Evolutionary conservation across 1,140 invertebrate genomes (phyloP).

Genomic region (Bombus consobrinus): DNA sequence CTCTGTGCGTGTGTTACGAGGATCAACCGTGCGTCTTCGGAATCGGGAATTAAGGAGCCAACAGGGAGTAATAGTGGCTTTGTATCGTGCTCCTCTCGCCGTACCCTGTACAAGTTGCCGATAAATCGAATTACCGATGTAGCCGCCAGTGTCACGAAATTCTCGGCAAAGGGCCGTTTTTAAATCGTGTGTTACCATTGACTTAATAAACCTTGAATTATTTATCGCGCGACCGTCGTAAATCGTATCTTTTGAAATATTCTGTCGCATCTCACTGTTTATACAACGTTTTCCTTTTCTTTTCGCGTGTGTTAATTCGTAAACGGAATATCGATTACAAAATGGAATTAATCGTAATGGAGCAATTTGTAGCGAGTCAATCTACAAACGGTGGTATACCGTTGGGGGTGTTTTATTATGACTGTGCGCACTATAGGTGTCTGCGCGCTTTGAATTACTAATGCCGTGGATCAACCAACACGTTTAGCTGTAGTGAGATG

Average conservation of each 20-base stretch:
- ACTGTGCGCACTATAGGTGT: slow-evolving; percentile 33
- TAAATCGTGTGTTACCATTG: slow-evolving; percentile 9
- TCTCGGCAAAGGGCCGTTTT: slow-evolving; percentile 6
- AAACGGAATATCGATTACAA: background rate
- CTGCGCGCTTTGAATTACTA: slow-evolving; percentile 47
- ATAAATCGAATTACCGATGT: slow-evolving; percentile 35
- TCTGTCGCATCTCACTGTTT: background rate
- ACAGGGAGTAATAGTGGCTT: slow-evolving; percentile 24
- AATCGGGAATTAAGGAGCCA: slow-evolving; percentile 23
- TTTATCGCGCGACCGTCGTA: background rate
- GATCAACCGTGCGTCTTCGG: slow-evolving; percentile 29
- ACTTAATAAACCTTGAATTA: slow-evolving; percentile 12
- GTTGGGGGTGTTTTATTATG: slow-evolving; percentile 43
- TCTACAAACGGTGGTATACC: background rate
- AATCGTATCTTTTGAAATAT: background rate
- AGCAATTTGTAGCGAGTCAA: slow-evolving; percentile 32
- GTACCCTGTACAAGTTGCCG: slow-evolving; percentile 1
- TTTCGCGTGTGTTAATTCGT: background rate
- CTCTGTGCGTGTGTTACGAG: slow-evolving; percentile 48
- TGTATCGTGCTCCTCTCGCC: slow-evolving; percentile 19
- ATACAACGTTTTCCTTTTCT: background rate
- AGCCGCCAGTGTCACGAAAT: background rate
- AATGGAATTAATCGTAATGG: slow-evolving; percentile 5
- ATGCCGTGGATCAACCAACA: slow-evolving; percentile 46
- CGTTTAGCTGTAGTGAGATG: slow-evolving; percentile 44